Percentiles rank a stretch among this genome's conserved stretches.
These are phyloP conservation scores for Aplidium turbinatum DNA, from an alignment of 23 tunicate species.

Conservation along the genomic window DNA sequence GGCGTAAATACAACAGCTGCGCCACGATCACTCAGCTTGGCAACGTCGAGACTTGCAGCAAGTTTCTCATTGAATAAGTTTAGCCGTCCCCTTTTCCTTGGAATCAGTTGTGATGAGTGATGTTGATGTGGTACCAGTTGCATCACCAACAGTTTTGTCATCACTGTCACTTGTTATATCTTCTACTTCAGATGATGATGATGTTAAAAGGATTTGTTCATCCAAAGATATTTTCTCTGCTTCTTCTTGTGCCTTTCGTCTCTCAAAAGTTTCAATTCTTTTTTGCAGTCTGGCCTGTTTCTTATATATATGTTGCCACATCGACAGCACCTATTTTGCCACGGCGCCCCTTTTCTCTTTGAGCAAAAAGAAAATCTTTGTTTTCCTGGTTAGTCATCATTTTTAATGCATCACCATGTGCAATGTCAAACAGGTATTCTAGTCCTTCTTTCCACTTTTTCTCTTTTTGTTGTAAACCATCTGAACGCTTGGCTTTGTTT, in stretches of 20 bases:
- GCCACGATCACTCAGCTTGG: constrained; percentile 1
- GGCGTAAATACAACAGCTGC: not conserved
- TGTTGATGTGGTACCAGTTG: not conserved
- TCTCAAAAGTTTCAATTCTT: too few relatives aligned
- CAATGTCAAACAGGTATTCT: not conserved
- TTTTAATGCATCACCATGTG: too few relatives aligned
- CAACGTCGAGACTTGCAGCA: not conserved
- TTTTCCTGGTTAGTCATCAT: too few relatives aligned
- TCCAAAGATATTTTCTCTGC: not conserved
- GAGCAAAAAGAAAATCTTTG: too few relatives aligned
- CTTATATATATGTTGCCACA: not conserved
- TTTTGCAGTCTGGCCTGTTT: too few relatives aligned
- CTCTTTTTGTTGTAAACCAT: not conserved
- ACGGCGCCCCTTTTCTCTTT: not conserved
- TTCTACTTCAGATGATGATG: not conserved
- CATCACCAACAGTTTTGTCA: not conserved
- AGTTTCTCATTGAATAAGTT: too few relatives aligned
- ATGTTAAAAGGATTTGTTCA: not conserved
- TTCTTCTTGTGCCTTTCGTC: not conserved
- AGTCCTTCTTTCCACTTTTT: not conserved
- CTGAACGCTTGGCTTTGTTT: not conserved
- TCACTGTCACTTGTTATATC: not conserved
- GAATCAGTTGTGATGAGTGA: too few relatives aligned
- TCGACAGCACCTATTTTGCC: not conserved
- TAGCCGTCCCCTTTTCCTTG: too few relatives aligned